A percentile compares a stretch with the other conserved stretches of the same genome.
These are phyloP conservation scores for Epicampocera succincta DNA, from an alignment of 2,888 invertebrate species.

Conservation along the genomic window DNA sequence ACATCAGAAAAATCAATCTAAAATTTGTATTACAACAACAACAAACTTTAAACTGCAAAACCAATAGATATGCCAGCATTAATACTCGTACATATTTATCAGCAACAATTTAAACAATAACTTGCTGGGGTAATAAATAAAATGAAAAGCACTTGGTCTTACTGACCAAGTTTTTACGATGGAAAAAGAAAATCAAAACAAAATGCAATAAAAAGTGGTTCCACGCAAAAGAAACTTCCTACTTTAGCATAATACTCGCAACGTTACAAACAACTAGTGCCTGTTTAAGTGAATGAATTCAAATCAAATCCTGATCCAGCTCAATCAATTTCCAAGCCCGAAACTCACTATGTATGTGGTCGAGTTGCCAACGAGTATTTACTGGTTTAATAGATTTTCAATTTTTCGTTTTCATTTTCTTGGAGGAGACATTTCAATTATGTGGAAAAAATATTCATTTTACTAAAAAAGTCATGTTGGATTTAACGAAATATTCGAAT, in stretches of 20 bases:
- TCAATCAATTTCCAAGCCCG: not conserved
- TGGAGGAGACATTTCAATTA: no score
- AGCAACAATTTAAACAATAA: slow-evolving; percentile 41
- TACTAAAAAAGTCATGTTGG: no score
- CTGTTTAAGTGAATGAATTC: slow-evolving; percentile 1
- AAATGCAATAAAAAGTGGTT: slow-evolving; percentile 52
- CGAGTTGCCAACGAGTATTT: not conserved
- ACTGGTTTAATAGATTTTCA: not conserved
- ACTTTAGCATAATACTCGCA: slow-evolving; percentile 44
- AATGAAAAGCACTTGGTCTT: slow-evolving; percentile 54
- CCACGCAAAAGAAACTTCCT: slow-evolving; percentile 55
- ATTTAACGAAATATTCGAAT: slow-evolving; percentile 24
- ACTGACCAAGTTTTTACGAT: slow-evolving; percentile 62
- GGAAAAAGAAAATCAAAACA: not conserved
- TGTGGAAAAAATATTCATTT: no score
- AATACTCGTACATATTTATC: slow-evolving; percentile 3
- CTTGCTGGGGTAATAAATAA: slow-evolving; percentile 42
- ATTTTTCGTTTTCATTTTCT: not conserved
- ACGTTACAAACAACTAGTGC: not conserved
- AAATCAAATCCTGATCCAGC: slow-evolving; percentile 26
- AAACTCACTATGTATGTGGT: not conserved
- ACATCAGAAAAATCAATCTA: slow-evolving; percentile 40
- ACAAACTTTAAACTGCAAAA: slow-evolving; percentile 51
- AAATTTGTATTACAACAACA: slow-evolving; percentile 36
- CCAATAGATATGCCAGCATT: slow-evolving; percentile 13